Base-by-base conservation (phyloP, 2,888 invertebrate species). In the Morpho achilles region DNA sequence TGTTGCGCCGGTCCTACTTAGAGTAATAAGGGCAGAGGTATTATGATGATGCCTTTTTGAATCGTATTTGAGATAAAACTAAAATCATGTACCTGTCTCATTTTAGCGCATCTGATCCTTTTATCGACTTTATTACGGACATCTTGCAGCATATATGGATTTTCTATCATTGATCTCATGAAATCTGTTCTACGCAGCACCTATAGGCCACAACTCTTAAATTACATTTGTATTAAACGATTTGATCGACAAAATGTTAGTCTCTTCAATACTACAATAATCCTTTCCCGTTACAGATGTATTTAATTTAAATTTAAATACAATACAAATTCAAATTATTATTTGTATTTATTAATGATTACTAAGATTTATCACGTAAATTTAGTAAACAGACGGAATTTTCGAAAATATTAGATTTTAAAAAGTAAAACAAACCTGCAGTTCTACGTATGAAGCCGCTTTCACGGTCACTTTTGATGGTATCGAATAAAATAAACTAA, bases 371-470 rank as follows among this genome's bases (percentile, higher is more conserved):
- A 16, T 16, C 16, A 1, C 1, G 16, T 16, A 16, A 16, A 16
- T 16, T 16, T 16, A 16, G 16, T 16, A 16, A 16, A 16, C 16
- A 16, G 16, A 16, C 16, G 1, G 16, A 16, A 16, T 16, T 16
- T 16, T 16, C 16, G 16, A 16, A 16, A 16, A 16, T 16, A 16
- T 16, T 16, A 16, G 16, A 16, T 16, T 16, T 1, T 16, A 16
- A 32, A 9, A 40, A 32, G 8, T 9, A 7, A 23, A 1, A 32
- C 42, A 10, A 47, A 76, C 89, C 81, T 90, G 89, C 52, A 89
- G 58, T 72, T 91, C 90, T n/a, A 89, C 86, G 63, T 90, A 90
- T 58, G 89, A 86, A 52, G 90, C 90, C 8, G 90, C 90, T 72
- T 84, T 83, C 49, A 88, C 82, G 0, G 89, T 88, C 53, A 89